Evolutionary conservation across 1,140 invertebrate genomes (phyloP).

Genomic region (Brachionus paranguensis): DNA sequence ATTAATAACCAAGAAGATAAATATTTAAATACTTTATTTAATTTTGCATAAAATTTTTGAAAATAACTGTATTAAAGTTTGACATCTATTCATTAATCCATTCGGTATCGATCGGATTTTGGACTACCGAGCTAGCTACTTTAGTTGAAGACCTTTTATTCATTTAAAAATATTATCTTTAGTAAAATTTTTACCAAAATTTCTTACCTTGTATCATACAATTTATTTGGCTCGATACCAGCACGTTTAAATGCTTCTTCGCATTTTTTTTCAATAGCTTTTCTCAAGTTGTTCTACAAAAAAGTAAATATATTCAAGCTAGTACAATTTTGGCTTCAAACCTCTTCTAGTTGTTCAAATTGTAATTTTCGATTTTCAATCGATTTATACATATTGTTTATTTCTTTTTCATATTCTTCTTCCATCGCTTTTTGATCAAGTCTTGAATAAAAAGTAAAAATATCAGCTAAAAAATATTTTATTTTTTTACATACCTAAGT

Average conservation of each 20-base stretch:
- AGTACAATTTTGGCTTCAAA: neutral
- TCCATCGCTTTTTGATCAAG: constrained; percentile 19
- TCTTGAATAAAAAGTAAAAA: neutral
- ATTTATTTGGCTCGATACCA: neutral
- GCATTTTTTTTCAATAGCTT: constrained; percentile 31
- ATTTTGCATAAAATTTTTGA: neutral
- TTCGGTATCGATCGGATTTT: neutral
- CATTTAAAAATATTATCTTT: too few species aligned
- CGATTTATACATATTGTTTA: neutral
- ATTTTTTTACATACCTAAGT: neutral
- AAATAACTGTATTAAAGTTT: neutral
- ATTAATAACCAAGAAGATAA: too few species aligned
- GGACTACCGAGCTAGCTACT: neutral
- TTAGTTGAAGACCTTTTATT: neutral
- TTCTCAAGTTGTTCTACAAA: constrained; percentile 10
- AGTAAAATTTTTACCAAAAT: neutral
- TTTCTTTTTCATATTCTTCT: constrained; percentile 38
- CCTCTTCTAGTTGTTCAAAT: constrained; percentile 37
- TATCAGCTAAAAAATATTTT: neutral
- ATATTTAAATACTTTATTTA: neutral
- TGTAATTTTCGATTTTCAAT: constrained; percentile 15
- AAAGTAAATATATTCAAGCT: neutral
- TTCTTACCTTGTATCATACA: neutral
- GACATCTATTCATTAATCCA: constrained; percentile 15
- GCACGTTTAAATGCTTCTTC: constrained; percentile 21